These are phyloP conservation scores for Papilio dardanus DNA, from an alignment of 1,140 invertebrate genomes.

Conservation along the genomic window DNA sequence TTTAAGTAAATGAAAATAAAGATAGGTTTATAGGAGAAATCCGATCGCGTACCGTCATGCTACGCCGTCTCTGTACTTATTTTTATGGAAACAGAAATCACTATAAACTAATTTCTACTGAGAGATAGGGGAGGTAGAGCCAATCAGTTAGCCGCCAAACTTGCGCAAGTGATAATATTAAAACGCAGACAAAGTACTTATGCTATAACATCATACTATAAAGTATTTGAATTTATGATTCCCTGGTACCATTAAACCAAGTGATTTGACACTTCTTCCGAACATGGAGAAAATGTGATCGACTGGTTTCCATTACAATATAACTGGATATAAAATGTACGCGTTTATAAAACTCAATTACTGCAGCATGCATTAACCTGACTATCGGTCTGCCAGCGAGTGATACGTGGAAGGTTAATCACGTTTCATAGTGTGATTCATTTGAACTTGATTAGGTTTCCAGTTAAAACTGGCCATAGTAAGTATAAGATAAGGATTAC, in stretches of 20 bases:
- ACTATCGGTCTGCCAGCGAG: slow-evolving; percentile 17
- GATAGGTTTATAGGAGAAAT: too few relatives aligned
- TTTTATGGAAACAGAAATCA: too few relatives aligned
- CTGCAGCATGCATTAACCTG: slow-evolving; percentile 2
- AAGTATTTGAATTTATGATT: background rate
- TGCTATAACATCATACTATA: background rate
- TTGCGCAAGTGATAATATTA: too few relatives aligned
- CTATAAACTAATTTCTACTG: too few relatives aligned
- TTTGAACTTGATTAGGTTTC: slow-evolving; percentile 18
- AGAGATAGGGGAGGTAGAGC: too few relatives aligned
- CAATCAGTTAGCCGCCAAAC: too few relatives aligned
- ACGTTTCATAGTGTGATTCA: slow-evolving; percentile 15
- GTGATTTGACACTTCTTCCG: too few relatives aligned
- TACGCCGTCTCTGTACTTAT: too few relatives aligned
- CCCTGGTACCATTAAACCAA: too few relatives aligned
- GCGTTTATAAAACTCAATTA: background rate
- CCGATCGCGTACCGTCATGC: too few relatives aligned
- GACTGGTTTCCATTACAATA: background rate
- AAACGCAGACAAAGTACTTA: too few relatives aligned
- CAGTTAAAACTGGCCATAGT: background rate
- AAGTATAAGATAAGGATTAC: background rate
- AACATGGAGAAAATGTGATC: background rate
- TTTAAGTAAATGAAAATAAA: too few relatives aligned
- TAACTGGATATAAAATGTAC: background rate
- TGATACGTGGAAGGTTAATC: slow-evolving; percentile 18